Evolutionary conservation across 2,797 vertebrate species (phyloP), one percentile per base, ranked within the genome.

Genomic region (Poecile montanus): DNA sequence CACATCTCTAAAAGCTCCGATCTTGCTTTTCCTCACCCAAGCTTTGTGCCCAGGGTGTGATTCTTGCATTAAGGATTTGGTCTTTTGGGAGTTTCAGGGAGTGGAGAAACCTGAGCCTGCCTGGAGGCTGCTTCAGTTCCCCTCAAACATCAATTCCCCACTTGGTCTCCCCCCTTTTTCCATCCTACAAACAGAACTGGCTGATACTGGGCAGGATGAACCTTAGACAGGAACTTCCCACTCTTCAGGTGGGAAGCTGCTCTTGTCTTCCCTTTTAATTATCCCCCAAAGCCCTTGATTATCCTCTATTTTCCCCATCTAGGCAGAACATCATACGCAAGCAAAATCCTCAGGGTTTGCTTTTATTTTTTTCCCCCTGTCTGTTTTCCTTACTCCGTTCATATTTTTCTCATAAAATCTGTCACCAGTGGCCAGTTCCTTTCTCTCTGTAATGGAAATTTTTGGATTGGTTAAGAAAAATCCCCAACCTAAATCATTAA

Each of bases 401-500:
- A 26, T 72, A 58, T 68, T 91, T 87, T 86, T 68, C 74, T 92
- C 86, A 85, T 88, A 76, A 95, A 95, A 32, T 51, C 88, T 85
- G 75, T 95, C 94, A 95, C 80, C 76, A 77, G 47, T 32, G 79
- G 56, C 85, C 50, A 53, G 70, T 66, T 93, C 89, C 87, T 93
- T 62, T 85, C 63, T 73, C 45, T 84, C 80, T 73, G 78, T 63
- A 95, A 94, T 91, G 93, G 96, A 97, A 96, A 96, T 79, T 95
- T 95, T 90, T 65, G 87, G 94, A 85, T n/a, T 75, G 66, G 70
- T 54, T 81, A 78, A 90, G 80, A 53, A 45, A 92, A 92, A 93
- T 32, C 6, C 30, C 75, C 82, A 84, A 96, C 85, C 89, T 96
- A 96, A 97, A 93, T 96, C 95, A 93, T 94, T 96, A 96, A 91